phyloP scores from a whole-genome alignment of 1,140 invertebrate species.

The Drosophila novamexicana region DNA sequence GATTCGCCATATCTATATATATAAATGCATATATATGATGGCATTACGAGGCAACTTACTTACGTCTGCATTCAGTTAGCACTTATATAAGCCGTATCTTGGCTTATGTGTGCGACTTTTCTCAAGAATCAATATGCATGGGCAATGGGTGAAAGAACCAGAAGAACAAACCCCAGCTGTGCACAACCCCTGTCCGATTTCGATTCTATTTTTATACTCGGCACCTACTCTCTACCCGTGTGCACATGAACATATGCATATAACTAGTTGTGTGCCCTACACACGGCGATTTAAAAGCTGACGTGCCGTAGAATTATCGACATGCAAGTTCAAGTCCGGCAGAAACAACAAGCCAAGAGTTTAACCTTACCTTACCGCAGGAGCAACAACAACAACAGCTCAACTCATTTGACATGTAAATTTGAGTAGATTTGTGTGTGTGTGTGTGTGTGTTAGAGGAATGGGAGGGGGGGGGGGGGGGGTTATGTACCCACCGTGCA shows the following conservation, averaged over 20 bases:
- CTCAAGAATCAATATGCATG: conserved; percentile 38
- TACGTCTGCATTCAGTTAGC: no score
- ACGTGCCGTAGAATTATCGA: conserved; percentile 59
- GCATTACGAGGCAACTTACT: no score
- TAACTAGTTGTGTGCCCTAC: background rate
- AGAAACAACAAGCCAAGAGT: conserved; percentile 27
- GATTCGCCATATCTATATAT: no score
- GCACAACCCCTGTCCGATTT: conserved; percentile 39
- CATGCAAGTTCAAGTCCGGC: conserved; percentile 75
- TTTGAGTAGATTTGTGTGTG: conserved; percentile 45
- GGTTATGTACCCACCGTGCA: background rate
- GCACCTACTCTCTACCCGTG: background rate
- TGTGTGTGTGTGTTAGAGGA: background rate
- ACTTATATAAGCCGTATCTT: background rate
- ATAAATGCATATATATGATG: no score
- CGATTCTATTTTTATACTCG: conserved; percentile 39
- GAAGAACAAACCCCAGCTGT: background rate
- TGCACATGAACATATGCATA: background rate
- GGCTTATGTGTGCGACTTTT: conserved; percentile 7
- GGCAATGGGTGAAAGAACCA: conserved; percentile 2
- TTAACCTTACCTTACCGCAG: conserved; percentile 5
- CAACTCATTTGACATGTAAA: conserved; percentile 76
- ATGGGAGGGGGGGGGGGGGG: background rate
- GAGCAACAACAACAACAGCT: conserved; percentile 2
- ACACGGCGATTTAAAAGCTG: conserved; percentile 2